Evolutionary conservation across 2,888 invertebrate species (phyloP), one percentile per base, ranked within the genome.

Genomic region (Hemaris fuciformis): DNA sequence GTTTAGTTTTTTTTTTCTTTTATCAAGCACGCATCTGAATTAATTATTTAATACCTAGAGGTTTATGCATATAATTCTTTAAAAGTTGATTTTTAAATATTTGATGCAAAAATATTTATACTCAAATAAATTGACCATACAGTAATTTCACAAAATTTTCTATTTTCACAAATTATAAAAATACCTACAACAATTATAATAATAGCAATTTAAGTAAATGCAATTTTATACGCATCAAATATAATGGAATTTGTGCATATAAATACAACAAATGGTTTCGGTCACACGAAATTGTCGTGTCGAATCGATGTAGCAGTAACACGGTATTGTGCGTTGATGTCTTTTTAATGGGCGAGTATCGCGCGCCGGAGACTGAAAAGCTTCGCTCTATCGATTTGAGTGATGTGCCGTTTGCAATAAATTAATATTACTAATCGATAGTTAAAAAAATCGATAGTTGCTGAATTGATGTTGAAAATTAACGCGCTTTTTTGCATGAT

Each of bases 321-420:
- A 27, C 22, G 13, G 5, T 15, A 23, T 18, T 34, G 70, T 69
- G 68, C 84, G 85, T 84, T 87, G 84, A 87, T 80, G 83, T 84
- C 82, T 87, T 87, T 86, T 82, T 74, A 73, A 85, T 77, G 80
- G 70, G 70, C 69, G 61, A 58, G 41, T 48, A 22, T 15, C 41
- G 18, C 7, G 62, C 42, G n/a, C n/a, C 15, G 56, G 34, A 15
- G 61, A 59, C 15, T 13, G 48, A 45, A 45, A 27, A 53, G 53
- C 53, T 57, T n/a, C 22, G n/a, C 31, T 20, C 38, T 48, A 15
- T 6, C 15, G 57, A 15, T 57, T 57, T 23, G 41, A 3, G 22
- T n/a, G n/a, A n/a, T n/a, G n/a, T n/a, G n/a, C n/a, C n/a, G n/a
- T n/a, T n/a, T n/a, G n/a, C n/a, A n/a, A n/a, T n/a, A n/a, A n/a